A percentile compares a stretch with the other conserved stretches of the same genome.
Conservation (phyloP, 2,113 vertebrate species). For the Gavialis gangeticus region DNA sequence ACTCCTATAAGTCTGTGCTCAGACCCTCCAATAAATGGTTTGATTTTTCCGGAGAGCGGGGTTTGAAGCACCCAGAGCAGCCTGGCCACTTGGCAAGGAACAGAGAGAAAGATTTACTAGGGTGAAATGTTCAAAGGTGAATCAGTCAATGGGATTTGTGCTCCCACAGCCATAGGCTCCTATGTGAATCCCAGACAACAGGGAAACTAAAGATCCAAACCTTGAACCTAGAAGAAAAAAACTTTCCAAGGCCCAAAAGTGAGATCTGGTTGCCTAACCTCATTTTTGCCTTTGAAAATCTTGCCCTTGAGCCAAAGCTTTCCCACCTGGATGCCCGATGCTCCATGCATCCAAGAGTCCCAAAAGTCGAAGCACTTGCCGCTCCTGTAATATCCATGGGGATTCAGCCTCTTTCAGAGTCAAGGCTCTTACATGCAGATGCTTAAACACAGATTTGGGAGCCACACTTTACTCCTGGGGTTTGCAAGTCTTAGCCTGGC, state of each 20-base stretch:
- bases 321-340: background rate
- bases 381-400: background rate
- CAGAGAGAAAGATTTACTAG: background rate
- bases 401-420: background rate
- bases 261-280: background rate
- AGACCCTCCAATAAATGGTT: background rate
- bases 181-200: background rate
- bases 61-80: background rate
- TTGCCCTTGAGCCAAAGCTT: rapidly evolving
- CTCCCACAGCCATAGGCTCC: background rate
- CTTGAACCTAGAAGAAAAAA: background rate
- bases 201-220: background rate
- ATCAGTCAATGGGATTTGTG: background rate
- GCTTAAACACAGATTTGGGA: too few species aligned
- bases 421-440: background rate
- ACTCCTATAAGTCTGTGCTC: background rate
- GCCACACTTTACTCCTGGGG: background rate
- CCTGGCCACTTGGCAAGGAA: rapidly evolving
- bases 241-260: background rate
- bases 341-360: background rate
- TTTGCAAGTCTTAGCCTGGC: background rate
- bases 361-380: background rate
- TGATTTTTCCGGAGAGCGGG: background rate
- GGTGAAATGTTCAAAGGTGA: background rate
- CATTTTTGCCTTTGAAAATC: background rate